Conservation (phyloP, 2,888 invertebrate species). For the Eristalis intricaria region DNA sequence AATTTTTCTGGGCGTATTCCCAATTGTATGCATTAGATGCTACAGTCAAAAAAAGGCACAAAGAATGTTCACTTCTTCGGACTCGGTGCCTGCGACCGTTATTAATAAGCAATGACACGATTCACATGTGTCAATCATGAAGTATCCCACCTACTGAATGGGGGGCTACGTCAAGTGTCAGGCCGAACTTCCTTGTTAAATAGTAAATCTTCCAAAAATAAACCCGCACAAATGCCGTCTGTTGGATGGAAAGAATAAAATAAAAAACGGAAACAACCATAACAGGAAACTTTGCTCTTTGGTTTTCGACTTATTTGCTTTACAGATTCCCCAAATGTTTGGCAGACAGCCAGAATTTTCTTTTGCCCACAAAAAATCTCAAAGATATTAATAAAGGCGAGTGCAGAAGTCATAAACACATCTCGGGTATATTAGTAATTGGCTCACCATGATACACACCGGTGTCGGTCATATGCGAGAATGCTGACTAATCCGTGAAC, state of each 20-base stretch:
- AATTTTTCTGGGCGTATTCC: neutral
- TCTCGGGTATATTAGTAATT: conserved; percentile 54
- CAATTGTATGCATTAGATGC: neutral
- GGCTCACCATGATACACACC: conserved; percentile 46
- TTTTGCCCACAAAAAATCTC: conserved; percentile 27
- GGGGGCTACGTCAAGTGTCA: conserved; percentile 45
- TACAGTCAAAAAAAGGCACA: neutral
- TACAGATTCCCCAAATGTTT: conserved; percentile 66
- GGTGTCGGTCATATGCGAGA: conserved; percentile 41
- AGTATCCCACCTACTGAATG: conserved; percentile 23
- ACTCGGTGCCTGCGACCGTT: neutral
- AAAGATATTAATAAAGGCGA: conserved; percentile 65
- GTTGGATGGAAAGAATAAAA: conserved; percentile 24
- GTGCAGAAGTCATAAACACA: conserved; percentile 68
- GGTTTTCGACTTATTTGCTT: conserved; percentile 55
- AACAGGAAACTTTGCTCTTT: conserved; percentile 57
- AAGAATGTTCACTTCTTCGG: neutral
- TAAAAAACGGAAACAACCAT: conserved; percentile 42
- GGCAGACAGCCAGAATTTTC: conserved; percentile 46
- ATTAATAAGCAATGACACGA: conserved; percentile 37
- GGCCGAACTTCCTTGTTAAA: conserved; percentile 46
- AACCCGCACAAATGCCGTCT: conserved; percentile 45
- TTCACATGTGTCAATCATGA: conserved; percentile 33
- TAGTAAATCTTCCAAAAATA: conserved; percentile 42
- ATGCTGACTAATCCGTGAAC: conserved; percentile 53